Conservation (phyloP, 2,797 vertebrate species). For the Dipus sagitta region DNA sequence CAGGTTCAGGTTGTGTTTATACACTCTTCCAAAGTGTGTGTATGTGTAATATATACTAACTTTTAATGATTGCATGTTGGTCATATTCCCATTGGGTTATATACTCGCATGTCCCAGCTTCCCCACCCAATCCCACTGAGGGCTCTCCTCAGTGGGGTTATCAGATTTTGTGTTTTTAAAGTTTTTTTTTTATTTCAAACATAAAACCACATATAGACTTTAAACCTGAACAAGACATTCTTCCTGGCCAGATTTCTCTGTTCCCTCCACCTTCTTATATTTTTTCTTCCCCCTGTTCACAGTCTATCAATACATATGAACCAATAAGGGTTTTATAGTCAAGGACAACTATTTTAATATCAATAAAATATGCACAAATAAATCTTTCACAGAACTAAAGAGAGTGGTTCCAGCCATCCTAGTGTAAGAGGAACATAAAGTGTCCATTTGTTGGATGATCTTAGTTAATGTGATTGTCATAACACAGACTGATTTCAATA, state of each 20-base stretch:
- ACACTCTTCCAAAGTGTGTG: background rate
- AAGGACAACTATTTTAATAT: background rate
- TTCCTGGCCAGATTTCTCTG: background rate
- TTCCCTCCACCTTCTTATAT: background rate
- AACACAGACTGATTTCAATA: slow-evolving; percentile 3
- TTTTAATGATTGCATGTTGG: too few relatives aligned
- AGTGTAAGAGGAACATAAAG: slow-evolving; percentile 22
- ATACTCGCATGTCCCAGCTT: too few relatives aligned
- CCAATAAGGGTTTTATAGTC: background rate
- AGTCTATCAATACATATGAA: background rate
- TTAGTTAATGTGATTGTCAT: slow-evolving; percentile 35
- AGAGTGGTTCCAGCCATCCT: background rate
- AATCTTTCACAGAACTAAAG: background rate
- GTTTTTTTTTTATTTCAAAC: background rate
- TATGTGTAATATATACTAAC: background rate
- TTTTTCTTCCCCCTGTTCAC: too few relatives aligned
- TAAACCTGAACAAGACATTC: background rate
- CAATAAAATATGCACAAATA: background rate
- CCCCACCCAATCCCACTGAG: too few relatives aligned
- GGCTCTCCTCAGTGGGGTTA: too few relatives aligned
- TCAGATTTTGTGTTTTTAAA: background rate
- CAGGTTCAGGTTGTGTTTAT: slow-evolving; percentile 45
- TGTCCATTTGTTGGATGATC: slow-evolving; percentile 1
- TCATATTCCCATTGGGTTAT: too few relatives aligned
- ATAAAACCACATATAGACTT: background rate